A percentile compares a stretch with the other conserved stretches of the same genome.
phyloP scores from a whole-genome alignment of 1,140 invertebrate species.

The Schlechtendalia chinensis region DNA sequence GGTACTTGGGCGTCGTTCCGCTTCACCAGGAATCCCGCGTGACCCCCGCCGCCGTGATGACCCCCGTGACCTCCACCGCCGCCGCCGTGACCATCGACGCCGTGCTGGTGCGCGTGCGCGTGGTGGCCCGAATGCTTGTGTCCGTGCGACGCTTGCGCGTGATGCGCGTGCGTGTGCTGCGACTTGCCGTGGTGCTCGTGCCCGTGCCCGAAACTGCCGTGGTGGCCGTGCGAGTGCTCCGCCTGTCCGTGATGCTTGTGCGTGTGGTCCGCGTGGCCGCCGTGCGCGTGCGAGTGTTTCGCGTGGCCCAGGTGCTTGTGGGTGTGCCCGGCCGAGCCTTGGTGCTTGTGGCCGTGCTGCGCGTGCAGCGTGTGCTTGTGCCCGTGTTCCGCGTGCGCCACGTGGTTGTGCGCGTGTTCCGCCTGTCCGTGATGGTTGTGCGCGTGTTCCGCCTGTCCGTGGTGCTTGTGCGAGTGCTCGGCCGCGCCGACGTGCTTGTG shows the following conservation, averaged over 20 bases:
- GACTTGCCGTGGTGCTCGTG: slow-evolving; percentile 51
- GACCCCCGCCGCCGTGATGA: neutral
- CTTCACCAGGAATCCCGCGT: slow-evolving; percentile 42
- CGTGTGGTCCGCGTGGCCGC: slow-evolving; percentile 49
- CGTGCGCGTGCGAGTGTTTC: slow-evolving; percentile 49
- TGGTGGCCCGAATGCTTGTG: slow-evolving; percentile 49
- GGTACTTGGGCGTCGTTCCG: slow-evolving; percentile 36
- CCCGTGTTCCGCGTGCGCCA: slow-evolving; percentile 49
- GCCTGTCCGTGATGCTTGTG: slow-evolving; percentile 51
- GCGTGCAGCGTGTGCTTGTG: slow-evolving; percentile 50
- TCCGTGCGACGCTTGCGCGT: slow-evolving; percentile 50
- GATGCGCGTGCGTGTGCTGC: slow-evolving; percentile 50
- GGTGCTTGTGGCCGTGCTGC: slow-evolving; percentile 50
- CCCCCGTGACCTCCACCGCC: slow-evolving; percentile 44
- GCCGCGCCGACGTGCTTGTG: slow-evolving; percentile 48
- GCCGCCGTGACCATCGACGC: slow-evolving; percentile 47
- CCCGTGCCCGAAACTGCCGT: slow-evolving; percentile 50
- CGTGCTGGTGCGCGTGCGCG: slow-evolving; percentile 50
- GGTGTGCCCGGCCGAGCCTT: slow-evolving; percentile 45
- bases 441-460: slow-evolving; percentile 50
- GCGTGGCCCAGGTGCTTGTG: slow-evolving; percentile 50
- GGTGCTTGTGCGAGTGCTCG: slow-evolving; percentile 50
- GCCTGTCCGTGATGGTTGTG: slow-evolving; percentile 51
- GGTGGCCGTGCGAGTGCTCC: slow-evolving; percentile 51
- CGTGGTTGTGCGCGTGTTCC: slow-evolving; percentile 50